These are phyloP conservation scores for Trogon surrucura DNA, from an alignment of 2,113 vertebrate genomes.

Conservation along the genomic window DNA sequence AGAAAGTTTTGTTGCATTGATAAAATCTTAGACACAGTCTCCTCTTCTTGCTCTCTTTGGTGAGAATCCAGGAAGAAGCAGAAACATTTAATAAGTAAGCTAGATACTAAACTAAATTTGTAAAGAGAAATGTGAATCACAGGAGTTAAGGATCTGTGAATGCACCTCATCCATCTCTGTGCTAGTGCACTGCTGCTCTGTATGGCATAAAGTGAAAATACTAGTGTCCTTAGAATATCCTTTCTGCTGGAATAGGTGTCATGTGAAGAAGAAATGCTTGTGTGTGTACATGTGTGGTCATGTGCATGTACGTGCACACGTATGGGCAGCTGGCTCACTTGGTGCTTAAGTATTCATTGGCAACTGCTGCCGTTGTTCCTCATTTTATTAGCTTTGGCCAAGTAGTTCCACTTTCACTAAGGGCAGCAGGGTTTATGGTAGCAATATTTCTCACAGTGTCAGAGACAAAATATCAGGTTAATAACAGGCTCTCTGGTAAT, in stretches of 20 bases:
- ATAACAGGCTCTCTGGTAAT: conserved; percentile 70
- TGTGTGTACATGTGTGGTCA: neutral
- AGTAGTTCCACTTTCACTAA: conserved; percentile 75
- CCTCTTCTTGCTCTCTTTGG: neutral
- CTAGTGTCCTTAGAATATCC: neutral
- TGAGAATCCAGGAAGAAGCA: neutral
- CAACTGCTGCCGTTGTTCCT: conserved; percentile 60
- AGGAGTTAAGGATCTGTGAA: conserved; percentile 12
- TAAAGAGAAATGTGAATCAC: neutral
- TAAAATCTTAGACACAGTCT: neutral
- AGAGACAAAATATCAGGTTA: conserved; percentile 76
- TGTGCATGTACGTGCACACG: rapidly evolving
- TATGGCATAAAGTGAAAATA: neutral
- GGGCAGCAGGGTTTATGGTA: conserved; percentile 74
- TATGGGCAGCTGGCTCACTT: conserved; percentile 9
- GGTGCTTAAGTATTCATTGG: conserved; percentile 64
- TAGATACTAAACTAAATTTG: neutral
- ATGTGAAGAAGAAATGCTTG: neutral
- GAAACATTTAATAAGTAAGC: conserved; percentile 4
- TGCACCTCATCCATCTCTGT: neutral
- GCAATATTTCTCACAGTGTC: conserved; percentile 72
- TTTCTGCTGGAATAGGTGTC: neutral
- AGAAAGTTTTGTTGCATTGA: neutral
- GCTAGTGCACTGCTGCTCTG: neutral
- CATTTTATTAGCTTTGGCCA: conserved; percentile 77